Evolutionary conservation across 2,797 vertebrate genomes (phyloP).

Genomic region (Fratercula arctica): DNA sequence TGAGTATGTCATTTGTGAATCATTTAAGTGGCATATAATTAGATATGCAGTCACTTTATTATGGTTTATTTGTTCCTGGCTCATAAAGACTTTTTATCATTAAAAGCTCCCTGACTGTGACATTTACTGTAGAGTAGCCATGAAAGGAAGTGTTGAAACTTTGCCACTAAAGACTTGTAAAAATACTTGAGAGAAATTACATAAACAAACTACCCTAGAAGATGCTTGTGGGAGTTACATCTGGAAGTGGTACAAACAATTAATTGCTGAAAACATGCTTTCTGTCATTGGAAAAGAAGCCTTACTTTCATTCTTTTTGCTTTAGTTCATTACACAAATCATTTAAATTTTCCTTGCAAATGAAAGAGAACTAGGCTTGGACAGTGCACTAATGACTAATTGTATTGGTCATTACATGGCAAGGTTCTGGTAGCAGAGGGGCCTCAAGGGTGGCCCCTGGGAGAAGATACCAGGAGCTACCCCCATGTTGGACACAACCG

Average conservation of each 20-base stretch:
- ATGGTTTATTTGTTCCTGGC: conserved; percentile 11
- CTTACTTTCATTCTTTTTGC: not conserved
- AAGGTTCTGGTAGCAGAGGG: not conserved
- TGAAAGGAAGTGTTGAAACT: not conserved
- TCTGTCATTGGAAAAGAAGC: not conserved
- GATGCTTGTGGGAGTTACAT: not conserved
- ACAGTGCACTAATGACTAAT: not conserved
- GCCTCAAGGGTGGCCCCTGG: not conserved
- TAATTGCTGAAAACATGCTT: not conserved
- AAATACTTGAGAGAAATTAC: conserved; percentile 4
- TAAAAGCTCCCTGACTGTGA: conserved; percentile 4
- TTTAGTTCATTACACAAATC: not conserved
- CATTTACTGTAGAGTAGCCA: not conserved
- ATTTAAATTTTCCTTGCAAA: not conserved
- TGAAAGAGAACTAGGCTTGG: not conserved
- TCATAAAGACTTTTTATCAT: conserved; percentile 10
- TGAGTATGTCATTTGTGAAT: conserved; percentile 18
- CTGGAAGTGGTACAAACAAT: not conserved
- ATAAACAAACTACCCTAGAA: not conserved
- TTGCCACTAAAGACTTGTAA: not conserved
- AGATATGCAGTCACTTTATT: not conserved
- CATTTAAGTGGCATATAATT: not conserved
- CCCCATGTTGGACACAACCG: not conserved
- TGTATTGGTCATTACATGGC: not conserved
- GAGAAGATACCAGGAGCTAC: not conserved